Percentiles rank a stretch among this genome's conserved stretches.
Evolutionary conservation across 2,797 vertebrate genomes (phyloP).

Genomic region (Otolemur crassicaudatus): DNA sequence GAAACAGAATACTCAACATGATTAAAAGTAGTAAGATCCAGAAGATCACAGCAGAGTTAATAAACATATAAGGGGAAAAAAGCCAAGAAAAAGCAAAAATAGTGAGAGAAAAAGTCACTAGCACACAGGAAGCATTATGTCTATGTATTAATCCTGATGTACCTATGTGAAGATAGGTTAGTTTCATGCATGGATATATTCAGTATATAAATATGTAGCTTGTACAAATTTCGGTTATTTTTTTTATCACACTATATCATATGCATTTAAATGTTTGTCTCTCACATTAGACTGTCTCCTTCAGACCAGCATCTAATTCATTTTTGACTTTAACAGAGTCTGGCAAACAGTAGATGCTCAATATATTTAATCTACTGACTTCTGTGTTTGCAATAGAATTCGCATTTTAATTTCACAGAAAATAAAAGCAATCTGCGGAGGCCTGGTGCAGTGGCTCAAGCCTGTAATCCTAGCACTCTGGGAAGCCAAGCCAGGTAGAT

Average conservation of each 20-base stretch:
- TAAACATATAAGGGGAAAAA: neutral
- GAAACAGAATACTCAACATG: conserved; percentile 22
- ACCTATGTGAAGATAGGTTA: conserved; percentile 35
- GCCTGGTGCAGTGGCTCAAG: too few relatives aligned
- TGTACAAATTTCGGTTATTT: neutral
- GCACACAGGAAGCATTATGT: neutral
- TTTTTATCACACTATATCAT: neutral
- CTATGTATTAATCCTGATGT: conserved; percentile 25
- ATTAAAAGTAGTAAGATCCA: conserved; percentile 37
- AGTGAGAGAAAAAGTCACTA: neutral
- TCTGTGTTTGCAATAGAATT: neutral
- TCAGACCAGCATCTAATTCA: neutral
- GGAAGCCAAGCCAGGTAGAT: too few relatives aligned
- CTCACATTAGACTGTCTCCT: neutral
- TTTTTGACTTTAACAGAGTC: neutral
- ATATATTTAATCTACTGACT: neutral
- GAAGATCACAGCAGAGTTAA: neutral
- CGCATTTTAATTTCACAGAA: conserved; percentile 37
- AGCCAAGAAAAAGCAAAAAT: neutral
- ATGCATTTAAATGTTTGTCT: neutral
- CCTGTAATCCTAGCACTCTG: too few relatives aligned
- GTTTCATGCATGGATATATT: neutral
- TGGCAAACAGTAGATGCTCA: neutral
- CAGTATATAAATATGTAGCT: too few relatives aligned
- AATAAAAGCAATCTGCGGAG: neutral